A percentile compares a stretch with the other conserved stretches of the same genome.
These are phyloP conservation scores for Pseudotriccus pelzelni DNA, from an alignment of 2,797 vertebrate species.

Conservation along the genomic window DNA sequence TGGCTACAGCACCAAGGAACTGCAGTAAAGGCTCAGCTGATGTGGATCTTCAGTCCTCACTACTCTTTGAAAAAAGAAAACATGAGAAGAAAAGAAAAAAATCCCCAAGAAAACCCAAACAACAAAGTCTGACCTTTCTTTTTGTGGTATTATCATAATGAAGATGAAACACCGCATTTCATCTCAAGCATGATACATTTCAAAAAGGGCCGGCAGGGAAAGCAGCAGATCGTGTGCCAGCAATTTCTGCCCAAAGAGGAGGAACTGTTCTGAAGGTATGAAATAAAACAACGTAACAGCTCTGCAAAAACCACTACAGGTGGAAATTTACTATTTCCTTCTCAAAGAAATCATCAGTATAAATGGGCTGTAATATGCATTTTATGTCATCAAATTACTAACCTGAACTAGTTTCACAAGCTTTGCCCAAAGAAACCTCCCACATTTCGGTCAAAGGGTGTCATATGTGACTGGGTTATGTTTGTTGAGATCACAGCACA, in stretches of 20 bases:
- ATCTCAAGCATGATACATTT: background rate
- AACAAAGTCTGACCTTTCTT: background rate
- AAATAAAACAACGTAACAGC: background rate
- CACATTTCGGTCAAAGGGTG: background rate
- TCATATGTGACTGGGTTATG: background rate
- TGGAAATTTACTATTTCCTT: background rate
- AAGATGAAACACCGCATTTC: background rate
- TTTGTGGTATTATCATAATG: background rate
- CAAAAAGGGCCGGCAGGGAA: background rate
- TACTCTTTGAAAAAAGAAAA: background rate
- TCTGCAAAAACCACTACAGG: background rate
- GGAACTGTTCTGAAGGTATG: background rate
- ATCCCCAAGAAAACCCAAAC: fast-evolving
- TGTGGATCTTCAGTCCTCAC: background rate
- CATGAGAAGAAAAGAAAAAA: background rate
- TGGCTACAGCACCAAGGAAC: background rate
- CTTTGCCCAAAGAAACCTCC: background rate
- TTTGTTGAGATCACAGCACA: background rate
- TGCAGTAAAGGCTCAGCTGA: background rate
- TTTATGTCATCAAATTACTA: background rate
- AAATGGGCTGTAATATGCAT: background rate
- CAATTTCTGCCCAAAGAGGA: background rate
- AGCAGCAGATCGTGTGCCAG: background rate
- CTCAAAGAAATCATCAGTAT: background rate
- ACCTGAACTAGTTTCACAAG: background rate